Evolutionary conservation across 2,797 vertebrate species (phyloP).

Genomic region (Micropoecilia bifurca): DNA sequence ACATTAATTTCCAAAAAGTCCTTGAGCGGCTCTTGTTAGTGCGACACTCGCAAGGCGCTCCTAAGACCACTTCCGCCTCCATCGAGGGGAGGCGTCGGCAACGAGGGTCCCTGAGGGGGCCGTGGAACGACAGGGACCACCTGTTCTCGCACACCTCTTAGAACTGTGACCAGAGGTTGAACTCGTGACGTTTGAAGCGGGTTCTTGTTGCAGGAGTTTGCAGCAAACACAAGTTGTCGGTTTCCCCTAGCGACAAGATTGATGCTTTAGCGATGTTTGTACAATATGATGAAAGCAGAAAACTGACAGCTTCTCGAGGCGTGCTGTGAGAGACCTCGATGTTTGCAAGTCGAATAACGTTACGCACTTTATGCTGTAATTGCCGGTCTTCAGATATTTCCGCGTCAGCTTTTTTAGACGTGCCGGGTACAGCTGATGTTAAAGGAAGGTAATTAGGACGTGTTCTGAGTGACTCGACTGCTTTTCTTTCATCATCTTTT

Average conservation of each 20-base stretch:
- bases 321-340: constrained; percentile 15
- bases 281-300: constrained; percentile 7
- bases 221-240: not conserved
- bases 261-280: constrained; percentile 2
- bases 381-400: constrained; percentile 17
- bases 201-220: constrained; percentile 13
- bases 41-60: constrained; percentile 24
- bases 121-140: not conserved
- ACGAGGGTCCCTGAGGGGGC: constrained; percentile 29
- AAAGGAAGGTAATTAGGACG: constrained; percentile 47
- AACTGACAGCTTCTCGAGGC: not conserved
- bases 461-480: constrained; percentile 31
- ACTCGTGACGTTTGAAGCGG: constrained; percentile 25
- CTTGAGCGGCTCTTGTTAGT: constrained; percentile 48
- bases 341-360: constrained; percentile 8
- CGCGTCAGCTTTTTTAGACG: constrained; percentile 25
- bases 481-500: constrained; percentile 24
- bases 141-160: constrained; percentile 15
- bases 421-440: constrained; percentile 27
- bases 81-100: constrained; percentile 21
- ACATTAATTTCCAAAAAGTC: constrained; percentile 57
- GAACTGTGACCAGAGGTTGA: constrained; percentile 14
- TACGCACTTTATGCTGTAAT: not conserved
- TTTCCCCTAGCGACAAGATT: constrained; percentile 2
- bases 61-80: constrained; percentile 35